phyloP scores from a whole-genome alignment of 2,888 invertebrate species.

The Drosophila putrida region DNA sequence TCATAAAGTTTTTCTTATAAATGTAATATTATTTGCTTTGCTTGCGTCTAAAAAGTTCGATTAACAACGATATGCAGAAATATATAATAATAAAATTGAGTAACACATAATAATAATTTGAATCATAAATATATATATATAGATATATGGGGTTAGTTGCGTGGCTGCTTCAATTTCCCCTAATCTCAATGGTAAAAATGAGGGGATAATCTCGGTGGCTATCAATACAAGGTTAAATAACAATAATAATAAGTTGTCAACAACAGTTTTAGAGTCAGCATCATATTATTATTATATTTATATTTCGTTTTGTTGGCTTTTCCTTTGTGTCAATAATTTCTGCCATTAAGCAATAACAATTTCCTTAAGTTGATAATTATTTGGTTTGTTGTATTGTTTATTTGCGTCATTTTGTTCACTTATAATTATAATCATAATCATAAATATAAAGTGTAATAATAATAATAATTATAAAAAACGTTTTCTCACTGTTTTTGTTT shows the following conservation, averaged over 20 bases:
- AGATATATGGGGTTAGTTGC: constrained; percentile 38
- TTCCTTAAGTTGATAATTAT: constrained; percentile 27
- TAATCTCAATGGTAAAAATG: constrained; percentile 9
- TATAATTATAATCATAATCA: constrained; percentile 76
- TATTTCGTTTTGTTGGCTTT: constrained; percentile 1
- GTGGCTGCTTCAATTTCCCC: constrained; percentile 14
- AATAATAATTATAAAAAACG: constrained; percentile 69
- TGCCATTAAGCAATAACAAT: constrained; percentile 56
- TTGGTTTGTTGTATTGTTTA: constrained; percentile 60
- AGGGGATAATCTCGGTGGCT: constrained; percentile 23
- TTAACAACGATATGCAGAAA: constrained; percentile 75
- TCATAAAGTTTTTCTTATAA: constrained; percentile 47
- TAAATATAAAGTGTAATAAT: constrained; percentile 73
- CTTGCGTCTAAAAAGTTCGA: constrained; percentile 41
- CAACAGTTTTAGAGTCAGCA: constrained; percentile 38
- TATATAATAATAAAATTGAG: constrained; percentile 51
- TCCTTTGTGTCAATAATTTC: constrained; percentile 30
- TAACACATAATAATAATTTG: constrained; percentile 62
- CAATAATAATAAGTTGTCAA: constrained; percentile 33
- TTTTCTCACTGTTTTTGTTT: constrained; percentile 57
- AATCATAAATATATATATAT: constrained; percentile 46
- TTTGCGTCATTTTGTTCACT: constrained; percentile 74
- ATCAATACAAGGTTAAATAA: constrained; percentile 19
- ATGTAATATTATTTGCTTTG: constrained; percentile 44
- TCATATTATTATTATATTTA: constrained; percentile 25